Percentiles rank a stretch among this genome's conserved stretches.
phyloP scores from a whole-genome alignment of 2,888 invertebrate genomes.

The Pristionchus japonicus region DNA sequence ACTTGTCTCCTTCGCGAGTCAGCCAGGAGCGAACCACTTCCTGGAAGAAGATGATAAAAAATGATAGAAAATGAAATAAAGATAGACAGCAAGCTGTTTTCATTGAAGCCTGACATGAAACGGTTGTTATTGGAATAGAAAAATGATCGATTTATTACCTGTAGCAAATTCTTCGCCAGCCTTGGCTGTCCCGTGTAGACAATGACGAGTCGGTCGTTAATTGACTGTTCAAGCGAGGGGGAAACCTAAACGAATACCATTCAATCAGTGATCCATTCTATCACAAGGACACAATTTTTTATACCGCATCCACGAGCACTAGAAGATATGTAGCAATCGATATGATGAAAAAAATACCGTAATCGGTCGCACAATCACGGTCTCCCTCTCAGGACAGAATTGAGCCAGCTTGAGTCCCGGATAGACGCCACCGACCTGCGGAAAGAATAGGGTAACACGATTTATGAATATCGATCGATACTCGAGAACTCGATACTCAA shows the following conservation, averaged over 20 bases:
- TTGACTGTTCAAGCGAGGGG: slow-evolving; percentile 65
- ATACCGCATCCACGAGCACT: too few species aligned
- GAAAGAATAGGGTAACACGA: background rate
- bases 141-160: too few species aligned
- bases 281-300: too few species aligned
- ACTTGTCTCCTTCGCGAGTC: slow-evolving; percentile 24
- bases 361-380: background rate
- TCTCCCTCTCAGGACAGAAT: slow-evolving; percentile 58
- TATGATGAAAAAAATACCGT: background rate
- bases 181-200: slow-evolving; percentile 79
- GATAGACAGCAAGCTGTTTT: too few species aligned
- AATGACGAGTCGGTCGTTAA: slow-evolving; percentile 77
- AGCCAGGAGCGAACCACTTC: slow-evolving; percentile 43
- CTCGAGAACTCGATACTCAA: too few species aligned
- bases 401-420: slow-evolving; percentile 77
- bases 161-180: slow-evolving; percentile 79
- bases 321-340: slow-evolving; percentile 48
- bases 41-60: too few species aligned
- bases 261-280: too few species aligned
- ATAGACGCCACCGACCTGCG: slow-evolving; percentile 77
- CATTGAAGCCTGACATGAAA: too few species aligned
- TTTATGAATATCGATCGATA: too few species aligned
- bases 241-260: too few species aligned
- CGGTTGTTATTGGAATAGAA: too few species aligned
- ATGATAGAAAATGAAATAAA: too few species aligned